Base-by-base conservation (phyloP, 2,113 vertebrate genomes). In the Anguilla japonica region DNA sequence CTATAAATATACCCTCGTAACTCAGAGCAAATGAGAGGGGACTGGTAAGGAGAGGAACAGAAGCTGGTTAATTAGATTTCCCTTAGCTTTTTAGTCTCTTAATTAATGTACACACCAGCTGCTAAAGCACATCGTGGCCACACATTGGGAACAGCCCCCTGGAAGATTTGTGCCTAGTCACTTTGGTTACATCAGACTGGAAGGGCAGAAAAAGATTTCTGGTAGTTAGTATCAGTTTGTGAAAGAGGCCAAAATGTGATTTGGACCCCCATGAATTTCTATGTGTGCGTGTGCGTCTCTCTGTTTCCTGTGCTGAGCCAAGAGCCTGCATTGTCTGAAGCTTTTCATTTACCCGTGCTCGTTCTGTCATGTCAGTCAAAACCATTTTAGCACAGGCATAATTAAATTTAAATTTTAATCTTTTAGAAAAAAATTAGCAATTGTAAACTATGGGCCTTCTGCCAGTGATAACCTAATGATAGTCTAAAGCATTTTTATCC, bases 401-500 rank as follows among this genome's bases (percentile, higher is more conserved):
- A 86, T 82, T 82, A 7, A 71, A 82, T 82, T 83, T 46, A 83
- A 50, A 71, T 50, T 82, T 86, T 83, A 43, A 81, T 26, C 57
- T 67, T 75, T 81, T 63, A n/a, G 57, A 75, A 75, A n/a, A 34
- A 75, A 75, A 41, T 53, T 82, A 43, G 53, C 40, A 82, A 29
- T 26, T 82, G 57, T 41, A 41, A 16, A 50, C 18, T 6, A 60
- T 13, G 41, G 84, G 40, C 7, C 40, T 16, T 85, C 67, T 43
- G 40, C 40, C 60, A 41, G 1, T 40, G 26, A 22, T 46, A 71
- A 71, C 34, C 18, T 75, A 18, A 83, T 40, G 26, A 22, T 75
- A 71, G 43, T 20, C 7, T 50, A 56, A 83, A 29, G 22, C 13
- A 15, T 22, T 83, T 53, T 41, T 75, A 20, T 22, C 60, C 20